Base-by-base conservation (phyloP, 2,888 invertebrate species). In the Omphaloscelis lunosa region DNA sequence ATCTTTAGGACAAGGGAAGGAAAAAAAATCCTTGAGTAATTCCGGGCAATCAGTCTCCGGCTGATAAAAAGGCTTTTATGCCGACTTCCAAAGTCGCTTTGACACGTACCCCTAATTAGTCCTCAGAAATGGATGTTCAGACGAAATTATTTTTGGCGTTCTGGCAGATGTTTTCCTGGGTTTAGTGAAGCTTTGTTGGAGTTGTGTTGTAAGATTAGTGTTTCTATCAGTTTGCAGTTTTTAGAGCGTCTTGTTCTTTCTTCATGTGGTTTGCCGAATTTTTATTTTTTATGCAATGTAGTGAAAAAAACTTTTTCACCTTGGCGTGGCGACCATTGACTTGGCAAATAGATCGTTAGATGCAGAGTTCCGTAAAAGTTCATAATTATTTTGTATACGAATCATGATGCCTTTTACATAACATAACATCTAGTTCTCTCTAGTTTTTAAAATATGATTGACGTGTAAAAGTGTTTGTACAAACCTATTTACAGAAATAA, bases 11-110 rank as follows among this genome's bases (percentile, higher is more conserved):
- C 84, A 84, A 84, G 78, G 62, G 67, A 80, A 85, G 84, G 48
- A 84, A 91, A 94, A 91, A 94, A 93, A 92, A 84, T 88, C 88
- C 92, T 93, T 93, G 94, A 94, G 90, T 94, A 95, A 95, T 95
- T 92, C 78, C 84, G 67, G 59, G 92, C 90, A 91, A 95, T 95
- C 94, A 92, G 93, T 95, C 94, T 92, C 87, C 84, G 83, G 80
- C 77, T 77, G 93, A 93, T 92, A 93, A 94, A 93, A 93, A 91
- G 84, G 82, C 83, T 82, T 87, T 89, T 68, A 84, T 75, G 71
- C 77, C 69, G 75, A 85, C 71, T 86, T 77, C 69, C 85, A 79
- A 80, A 86, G 83, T 87, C 80, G 77, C 71, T 77, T 72, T 82
- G 86, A 88, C 88, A 89, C 82, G 89, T 86, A 78, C 85, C 82